A percentile compares a stretch with the other conserved stretches of the same genome.
phyloP scores from a whole-genome alignment of 2,113 vertebrate genomes.

The Ceyx cyanopectus region DNA sequence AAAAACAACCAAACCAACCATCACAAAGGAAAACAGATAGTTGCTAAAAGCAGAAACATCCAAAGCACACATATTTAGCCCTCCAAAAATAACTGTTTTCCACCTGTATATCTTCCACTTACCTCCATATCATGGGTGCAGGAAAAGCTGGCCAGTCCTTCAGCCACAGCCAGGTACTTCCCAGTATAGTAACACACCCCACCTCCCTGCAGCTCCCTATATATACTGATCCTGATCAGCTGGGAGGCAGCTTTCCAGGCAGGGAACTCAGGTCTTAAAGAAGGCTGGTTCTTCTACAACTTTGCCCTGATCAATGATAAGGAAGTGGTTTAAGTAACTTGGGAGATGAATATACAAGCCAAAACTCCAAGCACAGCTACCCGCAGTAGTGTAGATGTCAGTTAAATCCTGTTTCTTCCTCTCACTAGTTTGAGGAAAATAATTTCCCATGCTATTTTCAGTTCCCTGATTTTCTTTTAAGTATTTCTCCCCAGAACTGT shows the following conservation, averaged over 20 bases:
- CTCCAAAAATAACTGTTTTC: background rate
- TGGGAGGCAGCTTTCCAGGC: background rate
- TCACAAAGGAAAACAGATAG: background rate
- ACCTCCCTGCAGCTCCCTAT: rapidly evolving
- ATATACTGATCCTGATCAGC: background rate
- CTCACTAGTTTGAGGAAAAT: background rate
- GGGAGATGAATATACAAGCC: background rate
- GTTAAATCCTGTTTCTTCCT: background rate
- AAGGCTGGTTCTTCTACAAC: background rate
- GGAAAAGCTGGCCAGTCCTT: background rate
- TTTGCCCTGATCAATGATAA: background rate
- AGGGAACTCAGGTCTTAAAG: background rate
- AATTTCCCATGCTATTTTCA: background rate
- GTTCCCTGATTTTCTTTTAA: background rate
- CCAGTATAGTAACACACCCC: rapidly evolving
- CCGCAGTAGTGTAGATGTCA: background rate
- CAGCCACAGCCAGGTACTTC: rapidly evolving
- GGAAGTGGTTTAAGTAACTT: background rate
- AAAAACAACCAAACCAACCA: background rate
- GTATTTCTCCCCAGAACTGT: background rate
- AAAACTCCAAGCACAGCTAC: background rate
- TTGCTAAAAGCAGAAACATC: background rate
- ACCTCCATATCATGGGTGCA: rapidly evolving
- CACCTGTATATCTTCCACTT: background rate
- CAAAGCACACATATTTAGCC: rapidly evolving